Base-by-base conservation (phyloP, 1,140 invertebrate genomes). In the Drosophila bocki region DNA sequence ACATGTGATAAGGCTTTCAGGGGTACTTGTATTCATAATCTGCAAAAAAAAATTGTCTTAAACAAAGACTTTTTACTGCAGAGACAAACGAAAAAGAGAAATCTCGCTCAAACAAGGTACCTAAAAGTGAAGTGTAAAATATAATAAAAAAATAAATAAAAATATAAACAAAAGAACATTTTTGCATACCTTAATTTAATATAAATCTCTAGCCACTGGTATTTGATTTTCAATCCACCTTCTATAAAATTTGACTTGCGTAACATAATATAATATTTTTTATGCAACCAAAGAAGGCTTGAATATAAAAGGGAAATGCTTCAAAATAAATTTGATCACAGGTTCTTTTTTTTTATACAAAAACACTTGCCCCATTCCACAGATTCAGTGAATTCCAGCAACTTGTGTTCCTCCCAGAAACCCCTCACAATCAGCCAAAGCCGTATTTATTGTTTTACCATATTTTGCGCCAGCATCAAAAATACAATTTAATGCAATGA, bases 11-110 rank as follows among this genome's bases (percentile, higher is more conserved):
- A 74, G 79, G 60, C 81, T 79, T 62, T 22, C 33, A 41, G 62
- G 61, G 17, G 19, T 58, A 83, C 65, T 65, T 79, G 69, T 81
- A 72, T 85, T 78, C 78, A 81, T 85, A 81, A 76, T 86, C 70
- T 78, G 45, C 57, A 77, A 72, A 77, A 67, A 77, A 67, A 68
- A 61, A 80, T 69, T 50, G 42, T 39, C 13, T 39, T 32, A 75
- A 84, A 83, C 68, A 80, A 61, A 77, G 76, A 67, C 48, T 53
- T 83, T 80, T 68, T 53, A 35, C 13, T 39, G 35, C 53, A 39
- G 8, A 39, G 9, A 39, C 13, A 17, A 33, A 13, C 29, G 3
- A 37, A 1, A 15, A n/a, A 7, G 8, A 6, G 41, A 63, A n/a
- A n/a, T n/a, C n/a, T n/a, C n/a, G n/a, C n/a, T n/a, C n/a, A n/a